phyloP scores from a whole-genome alignment of 2,113 vertebrate species.

The Hippoglossus stenolepis region DNA sequence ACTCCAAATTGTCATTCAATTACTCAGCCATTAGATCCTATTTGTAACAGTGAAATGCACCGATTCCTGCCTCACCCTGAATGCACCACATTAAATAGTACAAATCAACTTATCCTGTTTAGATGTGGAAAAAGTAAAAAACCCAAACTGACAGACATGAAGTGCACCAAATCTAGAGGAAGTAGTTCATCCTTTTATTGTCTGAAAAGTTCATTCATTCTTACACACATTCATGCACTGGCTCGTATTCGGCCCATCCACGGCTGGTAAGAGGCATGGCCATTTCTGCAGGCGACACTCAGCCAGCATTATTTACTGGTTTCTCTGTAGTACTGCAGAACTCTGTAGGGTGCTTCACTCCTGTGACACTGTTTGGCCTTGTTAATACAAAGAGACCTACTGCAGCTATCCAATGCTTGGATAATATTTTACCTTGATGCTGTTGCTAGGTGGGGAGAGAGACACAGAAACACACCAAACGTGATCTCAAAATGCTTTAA shows the following conservation, averaged over 20 bases:
- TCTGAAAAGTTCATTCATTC: neutral
- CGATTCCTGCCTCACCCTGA: conserved; percentile 38
- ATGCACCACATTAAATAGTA: conserved; percentile 30
- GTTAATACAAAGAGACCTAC: conserved; percentile 26
- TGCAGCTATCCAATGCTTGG: neutral
- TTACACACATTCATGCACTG: neutral
- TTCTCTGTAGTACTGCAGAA: conserved; percentile 30
- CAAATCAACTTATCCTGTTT: conserved; percentile 14
- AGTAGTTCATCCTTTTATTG: neutral
- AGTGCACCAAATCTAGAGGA: conserved; percentile 5
- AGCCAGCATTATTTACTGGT: conserved; percentile 20
- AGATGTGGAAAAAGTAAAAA: conserved; percentile 19
- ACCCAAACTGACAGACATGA: neutral
- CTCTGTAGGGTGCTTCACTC: conserved; percentile 51
- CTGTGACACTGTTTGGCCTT: conserved; percentile 31
- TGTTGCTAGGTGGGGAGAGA: neutral
- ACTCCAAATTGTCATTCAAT: conserved; percentile 65
- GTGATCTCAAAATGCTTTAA: neutral
- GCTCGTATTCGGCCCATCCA: neutral
- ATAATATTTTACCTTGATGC: conserved; percentile 19
- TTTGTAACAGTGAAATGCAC: conserved; percentile 43
- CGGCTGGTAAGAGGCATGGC: conserved; percentile 11
- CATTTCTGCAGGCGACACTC: conserved; percentile 16
- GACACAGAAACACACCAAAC: neutral
- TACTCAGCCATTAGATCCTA: conserved; percentile 65